Percentiles rank a stretch among this genome's conserved stretches.
These are phyloP conservation scores for Listronotus bonariensis DNA, from an alignment of 1,140 invertebrate species.

Conservation along the genomic window DNA sequence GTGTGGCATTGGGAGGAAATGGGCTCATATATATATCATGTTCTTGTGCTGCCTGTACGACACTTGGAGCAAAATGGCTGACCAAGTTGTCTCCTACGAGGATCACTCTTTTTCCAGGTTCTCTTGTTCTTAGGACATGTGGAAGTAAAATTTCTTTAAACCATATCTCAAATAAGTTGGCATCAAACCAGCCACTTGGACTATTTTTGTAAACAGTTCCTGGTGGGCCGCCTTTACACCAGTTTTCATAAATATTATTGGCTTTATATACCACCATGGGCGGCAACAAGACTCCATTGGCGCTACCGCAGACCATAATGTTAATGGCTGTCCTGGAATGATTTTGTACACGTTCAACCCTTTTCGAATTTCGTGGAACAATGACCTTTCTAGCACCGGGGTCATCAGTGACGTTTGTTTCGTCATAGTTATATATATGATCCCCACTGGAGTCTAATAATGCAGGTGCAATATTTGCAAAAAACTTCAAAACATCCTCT, in stretches of 20 bases:
- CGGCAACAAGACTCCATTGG: background rate
- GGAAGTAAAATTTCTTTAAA: slow-evolving; percentile 18
- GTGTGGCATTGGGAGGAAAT: slow-evolving; percentile 51
- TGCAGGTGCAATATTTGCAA: slow-evolving; percentile 12
- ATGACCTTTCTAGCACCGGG: slow-evolving; percentile 11
- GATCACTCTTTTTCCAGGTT: slow-evolving; percentile 11
- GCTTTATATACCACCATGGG: background rate
- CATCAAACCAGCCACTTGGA: slow-evolving; percentile 49
- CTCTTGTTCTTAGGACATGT: slow-evolving; percentile 15
- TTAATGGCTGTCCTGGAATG: slow-evolving; percentile 11
- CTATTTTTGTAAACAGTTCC: slow-evolving; percentile 38
- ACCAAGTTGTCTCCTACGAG: slow-evolving; percentile 30
- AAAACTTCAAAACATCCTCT: slow-evolving; percentile 10
- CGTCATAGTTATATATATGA: slow-evolving; percentile 16
- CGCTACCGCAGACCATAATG: background rate
- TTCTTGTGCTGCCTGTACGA: slow-evolving; percentile 6
- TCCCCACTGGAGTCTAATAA: slow-evolving; percentile 5
- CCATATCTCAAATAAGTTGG: slow-evolving; percentile 47
- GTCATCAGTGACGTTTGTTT: slow-evolving; percentile 10
- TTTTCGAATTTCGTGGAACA: background rate
- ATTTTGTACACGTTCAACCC: slow-evolving; percentile 7
- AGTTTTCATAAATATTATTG: slow-evolving; percentile 39
- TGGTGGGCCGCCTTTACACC: slow-evolving; percentile 38
- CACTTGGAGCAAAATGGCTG: slow-evolving; percentile 24
- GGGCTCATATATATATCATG: slow-evolving; percentile 30